A percentile compares a stretch with the other conserved stretches of the same genome.
Conservation (phyloP, 2,797 vertebrate genomes). For the Acanthopagrus latus region DNA sequence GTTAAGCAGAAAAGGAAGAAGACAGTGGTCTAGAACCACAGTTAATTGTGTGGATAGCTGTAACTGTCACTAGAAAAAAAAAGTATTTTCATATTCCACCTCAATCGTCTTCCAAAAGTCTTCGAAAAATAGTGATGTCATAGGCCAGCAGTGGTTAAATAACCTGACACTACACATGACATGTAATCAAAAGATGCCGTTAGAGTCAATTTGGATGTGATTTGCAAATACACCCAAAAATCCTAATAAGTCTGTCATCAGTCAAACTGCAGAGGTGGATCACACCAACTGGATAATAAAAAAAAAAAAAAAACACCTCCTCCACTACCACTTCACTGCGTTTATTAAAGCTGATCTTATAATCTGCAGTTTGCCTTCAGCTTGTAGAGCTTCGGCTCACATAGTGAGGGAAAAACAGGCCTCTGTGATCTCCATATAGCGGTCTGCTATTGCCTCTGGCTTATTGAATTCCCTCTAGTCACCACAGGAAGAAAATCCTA, state of each 20-base stretch:
- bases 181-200: neutral
- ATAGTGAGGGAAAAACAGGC: slow-evolving; percentile 28
- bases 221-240: neutral
- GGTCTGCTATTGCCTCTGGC: slow-evolving; percentile 52
- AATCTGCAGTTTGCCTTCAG: slow-evolving; percentile 47
- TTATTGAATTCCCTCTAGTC: slow-evolving; percentile 68
- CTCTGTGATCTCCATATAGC: slow-evolving; percentile 47
- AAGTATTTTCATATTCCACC: neutral
- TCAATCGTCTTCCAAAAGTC: neutral
- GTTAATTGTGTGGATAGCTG: no score
- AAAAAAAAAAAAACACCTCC: neutral
- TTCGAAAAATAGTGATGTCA: neutral
- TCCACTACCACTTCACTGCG: slow-evolving; percentile 14
- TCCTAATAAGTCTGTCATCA: neutral
- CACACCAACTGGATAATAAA: slow-evolving; percentile 21
- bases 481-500: slow-evolving; percentile 75
- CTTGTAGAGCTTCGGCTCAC: slow-evolving; percentile 36
- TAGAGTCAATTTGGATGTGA: neutral
- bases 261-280: slow-evolving; percentile 24
- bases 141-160: no score
- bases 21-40: no score
- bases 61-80: neutral
- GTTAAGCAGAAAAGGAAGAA: no score
- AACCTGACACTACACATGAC: neutral
- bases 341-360: slow-evolving; percentile 50